phyloP scores from a whole-genome alignment of 2,888 invertebrate species.

The Hoplodrina blanda region DNA sequence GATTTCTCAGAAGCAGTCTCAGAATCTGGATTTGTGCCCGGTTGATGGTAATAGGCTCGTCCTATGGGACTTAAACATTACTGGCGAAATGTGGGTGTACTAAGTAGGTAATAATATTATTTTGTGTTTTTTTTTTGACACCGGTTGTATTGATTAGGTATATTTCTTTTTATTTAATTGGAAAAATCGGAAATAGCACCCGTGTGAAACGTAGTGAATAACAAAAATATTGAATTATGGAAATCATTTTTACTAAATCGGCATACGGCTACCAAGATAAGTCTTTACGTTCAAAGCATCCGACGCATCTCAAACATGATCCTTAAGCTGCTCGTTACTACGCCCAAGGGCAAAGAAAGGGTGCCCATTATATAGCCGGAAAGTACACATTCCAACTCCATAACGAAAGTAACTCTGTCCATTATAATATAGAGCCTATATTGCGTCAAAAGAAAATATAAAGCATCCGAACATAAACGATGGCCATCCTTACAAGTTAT shows the following conservation, averaged over 20 bases:
- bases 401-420: slow-evolving; percentile 29
- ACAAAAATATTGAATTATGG: no score
- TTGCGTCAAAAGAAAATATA: slow-evolving; percentile 4
- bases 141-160: no score
- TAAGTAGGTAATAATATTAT: no score
- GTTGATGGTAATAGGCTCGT: no score
- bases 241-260: background rate
- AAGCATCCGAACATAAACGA: background rate
- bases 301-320: slow-evolving; percentile 32
- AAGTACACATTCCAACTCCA: slow-evolving; percentile 19
- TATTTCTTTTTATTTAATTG: no score
- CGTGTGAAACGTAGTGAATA: no score
- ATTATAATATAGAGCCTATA: slow-evolving; percentile 14
- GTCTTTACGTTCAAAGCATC: slow-evolving; percentile 2
- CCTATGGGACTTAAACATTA: no score
- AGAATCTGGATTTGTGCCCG: no score
- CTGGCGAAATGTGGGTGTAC: no score
- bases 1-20: no score
- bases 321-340: slow-evolving; percentile 3
- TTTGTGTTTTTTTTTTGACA: no score
- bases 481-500: background rate
- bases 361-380: slow-evolving; percentile 23
- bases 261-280: background rate
- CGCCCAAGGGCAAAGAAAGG: slow-evolving; percentile 43
- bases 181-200: no score